These are phyloP conservation scores for Antedon mediterranea DNA, from an alignment of 53 echinoderm and acorn worm genomes.

Conservation along the genomic window DNA sequence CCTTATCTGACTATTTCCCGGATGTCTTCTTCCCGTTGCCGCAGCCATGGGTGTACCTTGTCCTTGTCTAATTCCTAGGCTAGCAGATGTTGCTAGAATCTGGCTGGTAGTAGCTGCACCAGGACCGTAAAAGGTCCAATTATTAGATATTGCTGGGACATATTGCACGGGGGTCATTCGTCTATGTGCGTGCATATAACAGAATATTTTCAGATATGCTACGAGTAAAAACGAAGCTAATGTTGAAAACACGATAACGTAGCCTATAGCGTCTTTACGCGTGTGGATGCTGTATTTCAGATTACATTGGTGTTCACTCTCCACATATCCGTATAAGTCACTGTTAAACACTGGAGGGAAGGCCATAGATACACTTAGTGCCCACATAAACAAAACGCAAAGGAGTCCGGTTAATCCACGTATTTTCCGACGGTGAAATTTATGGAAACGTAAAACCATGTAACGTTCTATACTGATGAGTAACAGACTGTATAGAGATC, in stretches of 20 bases:
- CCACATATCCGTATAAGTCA: slow-evolving; percentile 58
- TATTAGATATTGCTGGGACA: slow-evolving; percentile 82
- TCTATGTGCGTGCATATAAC: slow-evolving; percentile 90
- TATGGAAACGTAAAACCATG: slow-evolving; percentile 74
- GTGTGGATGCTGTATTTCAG: slow-evolving; percentile 32
- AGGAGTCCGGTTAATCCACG: slow-evolving; percentile 65
- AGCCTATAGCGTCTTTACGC: slow-evolving; percentile 57
- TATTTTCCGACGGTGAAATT: slow-evolving; percentile 86
- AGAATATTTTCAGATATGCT: slow-evolving; percentile 72
- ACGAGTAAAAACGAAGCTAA: slow-evolving; percentile 60
- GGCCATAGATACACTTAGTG: slow-evolving; percentile 79
- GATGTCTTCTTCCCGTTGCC: slow-evolving; percentile 46
- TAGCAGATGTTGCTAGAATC: slow-evolving; percentile 80
- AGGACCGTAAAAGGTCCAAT: slow-evolving; percentile 98
- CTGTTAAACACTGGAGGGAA: slow-evolving; percentile 90
- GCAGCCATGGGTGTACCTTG: slow-evolving; percentile 69
- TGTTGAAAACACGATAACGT: slow-evolving; percentile 61
- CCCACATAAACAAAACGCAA: slow-evolving; percentile 64
- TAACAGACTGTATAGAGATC: slow-evolving; percentile 65
- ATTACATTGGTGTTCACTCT: slow-evolving; percentile 73
- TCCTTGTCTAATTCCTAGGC: slow-evolving; percentile 73
- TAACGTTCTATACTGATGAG: slow-evolving; percentile 81
- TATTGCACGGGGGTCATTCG: slow-evolving; percentile 88
- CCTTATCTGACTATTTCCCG: slow-evolving; percentile 41
- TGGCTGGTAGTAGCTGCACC: slow-evolving; percentile 49